A percentile compares a stretch with the other conserved stretches of the same genome.
Conservation (phyloP, 1,140 invertebrate species). For the Drosophila repletoides region DNA sequence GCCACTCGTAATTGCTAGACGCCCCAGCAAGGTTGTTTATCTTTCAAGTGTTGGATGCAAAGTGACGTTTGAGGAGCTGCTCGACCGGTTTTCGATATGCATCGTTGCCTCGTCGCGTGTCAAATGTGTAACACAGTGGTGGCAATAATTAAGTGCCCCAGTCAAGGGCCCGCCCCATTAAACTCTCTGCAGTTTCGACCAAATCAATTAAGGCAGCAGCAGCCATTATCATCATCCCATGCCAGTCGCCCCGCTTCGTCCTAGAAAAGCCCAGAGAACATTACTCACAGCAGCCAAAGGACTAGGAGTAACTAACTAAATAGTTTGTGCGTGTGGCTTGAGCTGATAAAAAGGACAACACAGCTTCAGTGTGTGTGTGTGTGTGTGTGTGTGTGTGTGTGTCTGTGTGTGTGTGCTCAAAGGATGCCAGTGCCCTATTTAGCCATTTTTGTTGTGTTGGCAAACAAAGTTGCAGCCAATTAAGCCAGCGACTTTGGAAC, state of each 20-base stretch:
- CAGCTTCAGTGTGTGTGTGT: too few species aligned
- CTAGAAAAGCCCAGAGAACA: conserved; percentile 62
- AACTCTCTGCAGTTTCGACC: conserved; percentile 62
- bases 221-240: conserved; percentile 67
- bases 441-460: conserved; percentile 20
- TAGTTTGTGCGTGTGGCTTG: conserved; percentile 54
- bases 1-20: conserved; percentile 21
- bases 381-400: too few species aligned
- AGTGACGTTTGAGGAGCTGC: conserved; percentile 30
- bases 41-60: conserved; percentile 22
- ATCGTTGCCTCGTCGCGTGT: conserved; percentile 35
- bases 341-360: conserved; percentile 50
- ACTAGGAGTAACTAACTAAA: conserved; percentile 11
- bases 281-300: conserved; percentile 52
- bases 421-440: conserved; percentile 13
- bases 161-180: conserved; percentile 44
- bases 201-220: conserved; percentile 69
- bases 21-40: too few species aligned
- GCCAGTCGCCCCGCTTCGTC: conserved; percentile 16
- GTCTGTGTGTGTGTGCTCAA: conserved; percentile 28
- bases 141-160: conserved; percentile 53
- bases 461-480: conserved; percentile 59
- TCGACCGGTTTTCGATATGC: conserved; percentile 45
- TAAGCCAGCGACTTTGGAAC: conserved; percentile 45
- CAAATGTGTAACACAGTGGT: conserved; percentile 59